Evolutionary conservation across 2,797 vertebrate genomes (phyloP).

Genomic region (Varecia variegata): DNA sequence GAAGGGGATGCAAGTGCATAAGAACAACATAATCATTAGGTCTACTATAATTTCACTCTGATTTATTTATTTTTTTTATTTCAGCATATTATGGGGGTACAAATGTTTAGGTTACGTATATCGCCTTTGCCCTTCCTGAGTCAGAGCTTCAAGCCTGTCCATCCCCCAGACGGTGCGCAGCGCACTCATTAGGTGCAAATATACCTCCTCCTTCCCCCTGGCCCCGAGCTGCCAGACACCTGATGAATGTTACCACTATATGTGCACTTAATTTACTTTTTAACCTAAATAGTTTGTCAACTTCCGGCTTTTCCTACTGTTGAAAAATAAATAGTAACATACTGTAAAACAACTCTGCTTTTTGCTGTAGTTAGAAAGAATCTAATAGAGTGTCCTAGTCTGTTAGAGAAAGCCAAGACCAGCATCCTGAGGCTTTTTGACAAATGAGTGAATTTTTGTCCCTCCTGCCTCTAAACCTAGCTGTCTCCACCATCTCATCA

Average conservation of each 20-base stretch:
- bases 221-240: no score
- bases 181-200: no score
- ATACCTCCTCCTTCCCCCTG: no score
- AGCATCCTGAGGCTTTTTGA: not conserved
- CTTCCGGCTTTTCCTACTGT: not conserved
- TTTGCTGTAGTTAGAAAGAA: not conserved
- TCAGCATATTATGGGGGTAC: no score
- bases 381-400: not conserved
- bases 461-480: not conserved
- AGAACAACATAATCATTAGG: not conserved
- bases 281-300: not conserved
- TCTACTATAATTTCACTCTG: not conserved
- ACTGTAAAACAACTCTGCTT: not conserved
- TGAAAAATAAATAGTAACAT: not conserved
- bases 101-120: no score
- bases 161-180: no score
- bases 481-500: not conserved
- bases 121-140: no score
- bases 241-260: no score
- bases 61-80: not conserved
- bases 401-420: not conserved
- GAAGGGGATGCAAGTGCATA: not conserved
- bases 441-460: not conserved
- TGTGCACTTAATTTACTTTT: not conserved
- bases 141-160: no score